Evolutionary conservation across 2,113 vertebrate genomes (phyloP).

Genomic region (Tetraodon nigroviridis): DNA sequence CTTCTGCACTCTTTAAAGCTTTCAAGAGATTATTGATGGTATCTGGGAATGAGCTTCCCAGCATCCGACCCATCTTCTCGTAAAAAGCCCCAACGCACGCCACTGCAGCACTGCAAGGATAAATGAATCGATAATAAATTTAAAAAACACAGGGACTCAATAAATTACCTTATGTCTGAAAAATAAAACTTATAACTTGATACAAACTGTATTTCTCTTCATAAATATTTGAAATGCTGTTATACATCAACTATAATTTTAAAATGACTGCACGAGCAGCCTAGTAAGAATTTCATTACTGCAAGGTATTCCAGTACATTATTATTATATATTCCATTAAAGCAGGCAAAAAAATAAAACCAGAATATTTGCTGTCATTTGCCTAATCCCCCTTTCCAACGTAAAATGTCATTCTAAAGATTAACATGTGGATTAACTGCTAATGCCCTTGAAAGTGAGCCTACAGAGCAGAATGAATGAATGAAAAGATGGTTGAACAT

Average conservation of each 20-base stretch:
- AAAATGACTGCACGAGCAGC: too few relatives aligned
- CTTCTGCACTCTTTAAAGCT: slow-evolving; percentile 95
- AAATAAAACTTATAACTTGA: neutral
- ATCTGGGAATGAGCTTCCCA: slow-evolving; percentile 97
- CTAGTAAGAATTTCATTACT: too few relatives aligned
- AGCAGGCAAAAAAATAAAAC: slow-evolving; percentile 9
- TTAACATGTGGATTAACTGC: slow-evolving; percentile 44
- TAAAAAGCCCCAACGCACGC: slow-evolving; percentile 97
- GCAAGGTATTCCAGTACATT: too few relatives aligned
- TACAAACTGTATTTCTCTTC: too few relatives aligned
- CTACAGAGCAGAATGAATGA: neutral
- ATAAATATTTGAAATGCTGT: too few relatives aligned
- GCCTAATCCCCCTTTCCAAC: slow-evolving; percentile 53
- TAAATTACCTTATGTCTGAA: neutral
- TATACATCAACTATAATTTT: too few relatives aligned
- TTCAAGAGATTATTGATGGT: slow-evolving; percentile 97
- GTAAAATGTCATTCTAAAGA: slow-evolving; percentile 40
- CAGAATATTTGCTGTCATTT: slow-evolving; percentile 16
- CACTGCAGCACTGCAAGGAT: slow-evolving; percentile 84
- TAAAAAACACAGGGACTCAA: neutral
- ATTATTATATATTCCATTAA: neutral
- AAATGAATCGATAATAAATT: neutral
- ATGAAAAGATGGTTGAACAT: slow-evolving; percentile 4
- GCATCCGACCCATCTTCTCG: slow-evolving; percentile 97
- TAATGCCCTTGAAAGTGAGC: slow-evolving; percentile 29